Conservation (phyloP, 2,113 vertebrate species). For the Geococcyx californianus region DNA sequence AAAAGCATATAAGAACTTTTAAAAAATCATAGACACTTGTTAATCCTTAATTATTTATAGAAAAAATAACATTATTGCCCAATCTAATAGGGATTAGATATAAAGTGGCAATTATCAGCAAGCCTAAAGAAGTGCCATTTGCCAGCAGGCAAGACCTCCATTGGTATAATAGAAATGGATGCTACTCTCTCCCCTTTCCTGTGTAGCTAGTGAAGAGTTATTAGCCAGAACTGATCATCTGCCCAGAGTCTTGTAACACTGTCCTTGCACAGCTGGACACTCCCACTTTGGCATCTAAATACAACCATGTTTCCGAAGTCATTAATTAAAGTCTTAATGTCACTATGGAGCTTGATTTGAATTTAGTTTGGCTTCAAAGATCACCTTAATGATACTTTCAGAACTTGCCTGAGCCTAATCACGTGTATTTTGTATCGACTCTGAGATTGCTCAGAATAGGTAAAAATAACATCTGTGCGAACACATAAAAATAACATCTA, state of each 20-base stretch:
- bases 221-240: background rate
- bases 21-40: background rate
- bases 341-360: background rate
- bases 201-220: background rate
- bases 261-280: background rate
- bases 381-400: background rate
- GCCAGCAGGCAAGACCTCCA: background rate
- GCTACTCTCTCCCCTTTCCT: background rate
- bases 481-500: background rate
- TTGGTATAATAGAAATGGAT: background rate
- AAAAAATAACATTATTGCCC: background rate
- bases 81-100: background rate
- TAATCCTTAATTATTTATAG: background rate
- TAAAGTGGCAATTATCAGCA: background rate
- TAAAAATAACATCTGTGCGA: background rate
- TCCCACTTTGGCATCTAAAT: background rate
- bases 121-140: background rate
- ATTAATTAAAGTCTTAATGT: background rate
- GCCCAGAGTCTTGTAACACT: background rate
- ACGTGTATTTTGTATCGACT: background rate
- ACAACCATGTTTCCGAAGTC: background rate
- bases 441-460: background rate
- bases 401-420: background rate
- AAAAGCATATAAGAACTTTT: background rate
- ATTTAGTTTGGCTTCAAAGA: background rate